A percentile compares a stretch with the other conserved stretches of the same genome.
Evolutionary conservation across 2,888 invertebrate species (phyloP).

Genomic region (Euclidia mi): DNA sequence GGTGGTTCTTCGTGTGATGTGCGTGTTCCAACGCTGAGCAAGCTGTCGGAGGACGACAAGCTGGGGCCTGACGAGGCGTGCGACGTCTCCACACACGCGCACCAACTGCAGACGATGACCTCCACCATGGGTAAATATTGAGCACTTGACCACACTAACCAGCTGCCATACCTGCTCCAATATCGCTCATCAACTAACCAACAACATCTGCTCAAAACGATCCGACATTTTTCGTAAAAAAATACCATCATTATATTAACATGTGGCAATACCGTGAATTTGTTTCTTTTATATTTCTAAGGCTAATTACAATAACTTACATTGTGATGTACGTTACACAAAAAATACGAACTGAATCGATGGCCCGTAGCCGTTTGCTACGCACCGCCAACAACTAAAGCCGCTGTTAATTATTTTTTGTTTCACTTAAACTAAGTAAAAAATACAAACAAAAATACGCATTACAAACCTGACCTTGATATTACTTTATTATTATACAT

Average conservation of each 20-base stretch:
- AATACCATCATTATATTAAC: background rate
- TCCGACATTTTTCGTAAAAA: too few species aligned
- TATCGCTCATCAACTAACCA: slow-evolving; percentile 6
- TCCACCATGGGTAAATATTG: slow-evolving; percentile 88
- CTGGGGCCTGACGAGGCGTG: slow-evolving; percentile 84
- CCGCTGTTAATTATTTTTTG: background rate
- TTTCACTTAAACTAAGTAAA: background rate
- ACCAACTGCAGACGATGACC: slow-evolving; percentile 87
- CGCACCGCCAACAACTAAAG: slow-evolving; percentile 44
- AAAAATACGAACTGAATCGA: slow-evolving; percentile 12
- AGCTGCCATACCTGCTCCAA: slow-evolving; percentile 2
- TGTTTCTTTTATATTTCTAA: slow-evolving; percentile 12
- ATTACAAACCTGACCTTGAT: too few species aligned
- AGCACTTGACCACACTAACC: slow-evolving; percentile 35
- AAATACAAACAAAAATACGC: too few species aligned
- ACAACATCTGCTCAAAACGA: too few species aligned
- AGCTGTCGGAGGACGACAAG: slow-evolving; percentile 84
- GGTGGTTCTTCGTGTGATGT: slow-evolving; percentile 83
- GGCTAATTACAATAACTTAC: slow-evolving; percentile 38
- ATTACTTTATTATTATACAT: too few species aligned
- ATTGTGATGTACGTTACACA: slow-evolving; percentile 13
- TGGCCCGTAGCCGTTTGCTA: slow-evolving; percentile 58
- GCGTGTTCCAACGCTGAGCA: slow-evolving; percentile 75
- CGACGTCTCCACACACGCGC: slow-evolving; percentile 82
- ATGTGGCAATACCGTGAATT: slow-evolving; percentile 11